Base-by-base conservation (phyloP, 2,888 invertebrate species). In the Tetramorium bicarinatum region DNA sequence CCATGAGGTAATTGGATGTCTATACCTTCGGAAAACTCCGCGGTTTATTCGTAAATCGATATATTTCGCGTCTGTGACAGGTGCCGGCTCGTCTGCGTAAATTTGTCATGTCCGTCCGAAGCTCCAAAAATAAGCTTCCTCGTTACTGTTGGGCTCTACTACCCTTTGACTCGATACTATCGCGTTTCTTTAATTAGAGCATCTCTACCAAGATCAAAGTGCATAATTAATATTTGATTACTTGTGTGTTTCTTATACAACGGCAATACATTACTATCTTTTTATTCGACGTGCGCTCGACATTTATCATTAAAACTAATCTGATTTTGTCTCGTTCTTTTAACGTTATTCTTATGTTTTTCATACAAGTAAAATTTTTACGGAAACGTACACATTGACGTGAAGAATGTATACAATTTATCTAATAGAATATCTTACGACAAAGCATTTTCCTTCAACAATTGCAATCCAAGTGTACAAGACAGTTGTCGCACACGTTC, bases 11-110 rank as follows among this genome's bases (percentile, higher is more conserved):
- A 82, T 82, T 66, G 82, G 66, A 80, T 82, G 79, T 64, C 82
- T 82, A 56, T 82, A 82, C 18, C 66, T 79, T 25, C 47, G 47
- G 21, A 56, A 77, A 82, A 66, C 56, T 54, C 56, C 38, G 54
- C 13, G 25, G 66, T 54, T 34, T 66, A 77, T 66, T 82, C 82
- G 64, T 47, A 80, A 80, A 82, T 82, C 82, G 80, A 82, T 82
- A 80, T 79, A 66, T 82, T 66, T 66, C 66, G 61, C 56, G 66
- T 44, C 64, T 44, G 79, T 82, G 82, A 79, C 82, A 80, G 80
- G 56, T 82, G 82, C 64, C 56, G 82, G 56, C 80, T 82, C 47
- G 77, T 66, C 62, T 77, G 44, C 38, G 80, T 80, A 82, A 79
- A 80, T 82, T 82, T 80, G 54, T 82, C 80, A 82, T 25, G 64